phyloP scores from a whole-genome alignment of 2,797 vertebrate species.

The Pseudomugil gertrudae region DNA sequence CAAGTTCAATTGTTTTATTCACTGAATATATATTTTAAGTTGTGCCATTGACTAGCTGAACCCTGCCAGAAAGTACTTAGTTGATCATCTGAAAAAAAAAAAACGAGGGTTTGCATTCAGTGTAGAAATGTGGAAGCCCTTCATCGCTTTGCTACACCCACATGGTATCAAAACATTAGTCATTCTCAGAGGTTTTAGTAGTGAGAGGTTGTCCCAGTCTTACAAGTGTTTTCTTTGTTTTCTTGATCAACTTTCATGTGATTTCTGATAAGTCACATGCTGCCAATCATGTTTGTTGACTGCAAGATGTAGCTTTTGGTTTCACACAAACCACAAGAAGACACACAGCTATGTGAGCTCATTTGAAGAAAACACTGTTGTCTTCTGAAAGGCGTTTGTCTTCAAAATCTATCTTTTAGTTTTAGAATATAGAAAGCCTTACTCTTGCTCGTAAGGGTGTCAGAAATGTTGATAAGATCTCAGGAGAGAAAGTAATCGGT shows the following conservation, averaged over 20 bases:
- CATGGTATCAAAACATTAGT: conserved; percentile 58
- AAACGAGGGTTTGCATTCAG: conserved; percentile 6
- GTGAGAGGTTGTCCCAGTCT: conserved; percentile 37
- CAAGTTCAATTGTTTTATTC: not conserved
- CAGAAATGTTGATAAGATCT: conserved; percentile 23
- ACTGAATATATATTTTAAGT: not conserved
- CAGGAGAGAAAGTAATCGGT: conserved; percentile 9
- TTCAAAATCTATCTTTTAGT: not conserved
- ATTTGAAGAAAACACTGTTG: conserved; percentile 10
- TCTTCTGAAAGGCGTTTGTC: conserved; percentile 18
- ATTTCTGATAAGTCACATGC: conserved; percentile 49
- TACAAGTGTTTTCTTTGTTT: conserved; percentile 23
- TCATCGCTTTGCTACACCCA: conserved; percentile 39
- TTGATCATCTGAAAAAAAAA: not conserved
- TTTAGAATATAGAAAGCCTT: not conserved
- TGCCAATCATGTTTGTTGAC: not conserved
- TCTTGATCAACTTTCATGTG: conserved; percentile 12
- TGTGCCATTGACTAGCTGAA: not conserved
- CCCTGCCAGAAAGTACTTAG: not conserved
- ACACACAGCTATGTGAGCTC: not conserved
- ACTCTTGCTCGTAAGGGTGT: conserved; percentile 25
- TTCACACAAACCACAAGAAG: not conserved
- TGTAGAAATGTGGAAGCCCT: conserved; percentile 49
- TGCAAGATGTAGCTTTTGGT: conserved; percentile 9
- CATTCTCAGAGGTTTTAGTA: conserved; percentile 48